These are phyloP conservation scores for Apodemus agrarius DNA, from an alignment of 2,797 vertebrate species.

Conservation along the genomic window DNA sequence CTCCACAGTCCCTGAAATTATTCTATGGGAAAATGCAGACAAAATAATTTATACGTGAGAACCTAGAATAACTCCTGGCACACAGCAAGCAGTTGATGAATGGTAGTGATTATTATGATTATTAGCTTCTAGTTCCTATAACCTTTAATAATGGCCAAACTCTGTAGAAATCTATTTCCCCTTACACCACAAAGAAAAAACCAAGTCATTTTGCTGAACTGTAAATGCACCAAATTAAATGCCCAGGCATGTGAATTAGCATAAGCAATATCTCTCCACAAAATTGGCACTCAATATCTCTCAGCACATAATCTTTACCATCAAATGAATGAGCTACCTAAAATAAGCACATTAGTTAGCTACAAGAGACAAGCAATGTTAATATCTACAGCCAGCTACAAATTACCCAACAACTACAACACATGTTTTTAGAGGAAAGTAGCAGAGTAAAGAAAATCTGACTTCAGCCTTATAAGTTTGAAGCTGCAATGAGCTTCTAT, in stretches of 20 bases:
- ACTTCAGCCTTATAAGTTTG: neutral
- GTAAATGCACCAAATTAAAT: slow-evolving; percentile 65
- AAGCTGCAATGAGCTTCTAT: slow-evolving; percentile 22
- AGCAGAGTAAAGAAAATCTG: slow-evolving; percentile 68
- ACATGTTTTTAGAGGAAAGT: slow-evolving; percentile 73
- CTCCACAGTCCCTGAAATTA: neutral
- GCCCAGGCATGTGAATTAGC: slow-evolving; percentile 64
- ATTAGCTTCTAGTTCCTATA: slow-evolving; percentile 64
- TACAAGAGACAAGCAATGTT: slow-evolving; percentile 69
- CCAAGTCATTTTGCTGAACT: slow-evolving; percentile 68
- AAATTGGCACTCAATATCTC: slow-evolving; percentile 72
- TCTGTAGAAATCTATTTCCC: slow-evolving; percentile 72
- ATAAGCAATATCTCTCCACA: slow-evolving; percentile 71
- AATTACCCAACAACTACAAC: slow-evolving; percentile 67
- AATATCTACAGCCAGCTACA: slow-evolving; percentile 72
- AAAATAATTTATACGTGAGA: neutral
- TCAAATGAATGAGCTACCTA: slow-evolving; percentile 74
- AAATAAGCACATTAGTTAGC: slow-evolving; percentile 79
- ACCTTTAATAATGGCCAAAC: slow-evolving; percentile 74
- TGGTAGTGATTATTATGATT: slow-evolving; percentile 66
- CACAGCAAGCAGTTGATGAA: slow-evolving; percentile 63
- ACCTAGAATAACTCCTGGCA: slow-evolving; percentile 2
- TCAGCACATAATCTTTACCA: slow-evolving; percentile 77
- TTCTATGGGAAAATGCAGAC: neutral
- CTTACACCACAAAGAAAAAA: slow-evolving; percentile 67